Conservation (phyloP, 2,888 invertebrate genomes). For the Aleiodes leptofemur region DNA sequence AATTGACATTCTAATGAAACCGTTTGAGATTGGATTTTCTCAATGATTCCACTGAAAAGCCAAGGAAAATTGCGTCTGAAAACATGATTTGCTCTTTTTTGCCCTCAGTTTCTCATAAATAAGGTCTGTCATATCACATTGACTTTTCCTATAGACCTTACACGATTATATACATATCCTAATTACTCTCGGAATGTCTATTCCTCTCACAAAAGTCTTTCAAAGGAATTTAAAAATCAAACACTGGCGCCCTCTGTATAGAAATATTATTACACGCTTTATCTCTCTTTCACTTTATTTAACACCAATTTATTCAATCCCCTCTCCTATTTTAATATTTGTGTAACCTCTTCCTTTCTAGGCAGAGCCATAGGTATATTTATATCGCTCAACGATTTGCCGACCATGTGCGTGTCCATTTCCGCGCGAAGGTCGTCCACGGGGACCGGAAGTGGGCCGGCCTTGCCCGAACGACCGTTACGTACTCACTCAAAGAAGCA, state of each 20-base stretch:
- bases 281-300: constrained; percentile 16
- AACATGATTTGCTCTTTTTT: constrained; percentile 1
- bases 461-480: constrained; percentile 71
- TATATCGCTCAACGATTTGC: constrained; percentile 43
- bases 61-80: not conserved
- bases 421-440: constrained; percentile 71
- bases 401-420: constrained; percentile 65
- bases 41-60: constrained; percentile 2
- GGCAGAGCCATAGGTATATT: constrained; percentile 24
- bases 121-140: not conserved
- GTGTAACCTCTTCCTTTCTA: constrained; percentile 47
- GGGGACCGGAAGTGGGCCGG: constrained; percentile 73
- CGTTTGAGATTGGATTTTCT: no score
- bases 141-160: not conserved
- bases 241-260: constrained; percentile 1
- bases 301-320: not conserved
- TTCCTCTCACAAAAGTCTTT: no score
- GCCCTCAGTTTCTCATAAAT: not conserved
- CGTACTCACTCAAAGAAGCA: constrained; percentile 63
- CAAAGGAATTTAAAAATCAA: not conserved
- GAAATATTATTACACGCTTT: not conserved
- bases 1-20: no score
- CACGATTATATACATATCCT: not conserved
- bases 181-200: no score
- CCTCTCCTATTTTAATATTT: constrained; percentile 42